Percentiles rank a stretch among this genome's conserved stretches.
phyloP scores from a whole-genome alignment of 2,113 vertebrate species.

The Manacus vitellinus region DNA sequence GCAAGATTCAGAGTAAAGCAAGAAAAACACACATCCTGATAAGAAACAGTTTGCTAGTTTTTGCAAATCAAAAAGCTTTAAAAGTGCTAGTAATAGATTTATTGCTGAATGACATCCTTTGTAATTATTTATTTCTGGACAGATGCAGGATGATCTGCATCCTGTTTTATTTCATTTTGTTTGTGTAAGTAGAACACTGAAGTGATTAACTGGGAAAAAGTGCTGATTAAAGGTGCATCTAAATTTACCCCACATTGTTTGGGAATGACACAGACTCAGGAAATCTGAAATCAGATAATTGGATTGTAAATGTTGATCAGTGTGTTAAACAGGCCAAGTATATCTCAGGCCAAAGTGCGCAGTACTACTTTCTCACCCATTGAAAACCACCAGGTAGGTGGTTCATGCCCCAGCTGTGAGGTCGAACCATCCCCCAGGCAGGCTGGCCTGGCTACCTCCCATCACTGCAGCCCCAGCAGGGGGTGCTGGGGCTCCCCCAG shows the following conservation, averaged over 20 bases:
- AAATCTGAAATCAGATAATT: neutral
- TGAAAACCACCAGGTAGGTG: accelerated
- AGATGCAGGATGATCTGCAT: neutral
- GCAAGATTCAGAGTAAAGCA: neutral
- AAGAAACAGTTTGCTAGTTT: neutral
- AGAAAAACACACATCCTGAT: neutral
- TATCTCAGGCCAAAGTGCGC: neutral
- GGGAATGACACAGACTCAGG: neutral
- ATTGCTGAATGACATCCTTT: neutral
- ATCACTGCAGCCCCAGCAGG: neutral
- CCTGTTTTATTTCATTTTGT: neutral
- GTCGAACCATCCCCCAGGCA: accelerated
- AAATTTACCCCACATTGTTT: neutral
- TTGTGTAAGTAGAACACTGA: neutral
- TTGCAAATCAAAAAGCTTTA: conserved; percentile 12
- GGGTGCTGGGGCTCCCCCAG: neutral
- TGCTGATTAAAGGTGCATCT: neutral
- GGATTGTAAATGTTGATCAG: neutral
- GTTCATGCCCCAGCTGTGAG: neutral
- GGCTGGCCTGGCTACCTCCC: neutral
- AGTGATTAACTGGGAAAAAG: neutral
- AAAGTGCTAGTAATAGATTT: conserved; percentile 25
- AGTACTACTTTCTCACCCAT: neutral
- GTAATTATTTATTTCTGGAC: neutral
- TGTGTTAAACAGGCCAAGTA: neutral